phyloP scores from a whole-genome alignment of 2,888 invertebrate species.

The Hydroisotoma schaefferi region DNA sequence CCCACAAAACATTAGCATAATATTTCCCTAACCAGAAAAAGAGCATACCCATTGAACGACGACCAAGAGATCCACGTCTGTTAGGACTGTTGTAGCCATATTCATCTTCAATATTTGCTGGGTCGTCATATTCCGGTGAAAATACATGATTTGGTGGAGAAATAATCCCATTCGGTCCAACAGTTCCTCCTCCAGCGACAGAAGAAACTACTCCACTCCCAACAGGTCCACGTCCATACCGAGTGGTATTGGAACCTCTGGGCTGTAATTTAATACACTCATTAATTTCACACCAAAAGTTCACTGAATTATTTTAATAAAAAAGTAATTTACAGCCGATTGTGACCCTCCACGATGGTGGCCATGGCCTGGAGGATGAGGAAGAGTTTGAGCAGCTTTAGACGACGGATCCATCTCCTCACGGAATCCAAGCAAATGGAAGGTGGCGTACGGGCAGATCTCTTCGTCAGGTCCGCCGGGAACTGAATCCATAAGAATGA shows the following conservation, averaged over 20 bases:
- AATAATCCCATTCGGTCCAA: slow-evolving; percentile 47
- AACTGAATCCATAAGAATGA: no score
- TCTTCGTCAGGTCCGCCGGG: slow-evolving; percentile 82
- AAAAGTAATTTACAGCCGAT: slow-evolving; percentile 72
- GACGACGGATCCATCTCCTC: slow-evolving; percentile 93
- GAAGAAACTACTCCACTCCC: slow-evolving; percentile 54
- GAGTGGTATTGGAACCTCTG: slow-evolving; percentile 52
- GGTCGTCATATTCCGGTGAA: slow-evolving; percentile 84
- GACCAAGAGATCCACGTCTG: slow-evolving; percentile 68
- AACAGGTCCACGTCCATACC: slow-evolving; percentile 69
- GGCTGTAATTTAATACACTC: slow-evolving; percentile 48
- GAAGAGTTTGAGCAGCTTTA: slow-evolving; percentile 83
- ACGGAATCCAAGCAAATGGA: slow-evolving; percentile 87
- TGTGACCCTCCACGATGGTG: slow-evolving; percentile 83
- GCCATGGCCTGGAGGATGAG: slow-evolving; percentile 71
- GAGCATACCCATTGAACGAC: slow-evolving; percentile 49
- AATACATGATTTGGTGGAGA: slow-evolving; percentile 54
- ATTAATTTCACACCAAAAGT: slow-evolving; percentile 2
- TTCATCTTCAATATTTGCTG: slow-evolving; percentile 87
- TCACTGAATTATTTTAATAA: background rate
- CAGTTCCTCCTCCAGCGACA: slow-evolving; percentile 45
- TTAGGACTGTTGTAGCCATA: slow-evolving; percentile 79
- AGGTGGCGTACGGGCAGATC: slow-evolving; percentile 94
- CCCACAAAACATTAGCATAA: no score
- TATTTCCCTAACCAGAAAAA: no score